Conservation (phyloP, 2,113 vertebrate species). For the Nesogale talazaci region DNA sequence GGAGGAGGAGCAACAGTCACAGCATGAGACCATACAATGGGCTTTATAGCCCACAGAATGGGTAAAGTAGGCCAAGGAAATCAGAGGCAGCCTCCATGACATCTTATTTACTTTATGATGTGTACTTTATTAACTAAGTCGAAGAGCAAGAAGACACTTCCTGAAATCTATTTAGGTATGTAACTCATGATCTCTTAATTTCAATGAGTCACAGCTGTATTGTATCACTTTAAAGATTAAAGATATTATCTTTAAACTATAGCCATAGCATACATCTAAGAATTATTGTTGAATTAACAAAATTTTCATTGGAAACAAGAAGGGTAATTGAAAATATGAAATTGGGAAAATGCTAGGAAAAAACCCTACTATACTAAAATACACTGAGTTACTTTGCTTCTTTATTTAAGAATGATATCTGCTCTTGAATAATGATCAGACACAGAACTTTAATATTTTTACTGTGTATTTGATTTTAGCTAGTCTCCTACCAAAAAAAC, state of each 20-base stretch:
- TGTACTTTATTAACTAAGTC: neutral
- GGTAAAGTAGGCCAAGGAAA: too few species aligned
- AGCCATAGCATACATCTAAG: neutral
- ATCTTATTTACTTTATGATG: neutral
- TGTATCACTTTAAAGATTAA: neutral
- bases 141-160: neutral
- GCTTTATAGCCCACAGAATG: too few species aligned
- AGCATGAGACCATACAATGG: too few species aligned
- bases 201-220: neutral
- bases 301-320: neutral
- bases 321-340: neutral
- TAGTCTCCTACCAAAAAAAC: neutral
- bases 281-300: neutral
- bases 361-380: neutral
- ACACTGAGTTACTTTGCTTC: neutral
- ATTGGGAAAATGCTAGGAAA: neutral
- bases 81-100: too few species aligned
- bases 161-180: neutral
- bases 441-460: conserved; percentile 31
- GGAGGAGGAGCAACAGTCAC: too few species aligned
- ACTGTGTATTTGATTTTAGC: neutral
- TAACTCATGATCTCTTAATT: neutral
- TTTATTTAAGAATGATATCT: conserved; percentile 22
- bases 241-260: neutral
- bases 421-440: neutral